Evolutionary conservation across 2,113 vertebrate species (phyloP), one percentile per base, ranked within the genome.

Genomic region (Alectura lathami): DNA sequence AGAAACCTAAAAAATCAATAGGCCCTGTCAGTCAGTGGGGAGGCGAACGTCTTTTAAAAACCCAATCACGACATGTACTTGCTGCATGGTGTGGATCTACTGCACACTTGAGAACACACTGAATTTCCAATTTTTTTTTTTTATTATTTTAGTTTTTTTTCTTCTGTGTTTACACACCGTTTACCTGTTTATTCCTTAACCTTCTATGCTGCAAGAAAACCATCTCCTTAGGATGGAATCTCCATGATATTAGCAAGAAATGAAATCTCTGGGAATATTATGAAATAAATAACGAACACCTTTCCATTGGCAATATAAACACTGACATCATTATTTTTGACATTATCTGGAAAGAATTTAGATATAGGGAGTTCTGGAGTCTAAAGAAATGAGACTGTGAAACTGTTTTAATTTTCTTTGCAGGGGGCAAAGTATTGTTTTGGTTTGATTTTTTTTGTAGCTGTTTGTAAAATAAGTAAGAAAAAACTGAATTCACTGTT

Each of bases 1-100:
- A 98, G 97, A 98, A 98, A 98, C 98, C 97, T 98, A 97, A 97
- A 98, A 98, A 98, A 98, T 98, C 98, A 98, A 98, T 98, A 98
- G 98, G 98, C 88, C 97, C 98, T 98, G 98, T 98, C 98, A 98
- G 97, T 98, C 97, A 98, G 97, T 81, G 96, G 95, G 86, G 79
- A 98, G 97, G 97, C 97, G 87, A 98, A 97, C 89, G 97, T 98
- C 98, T 98, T 97, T 98, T 98, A 98, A 98, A 98, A 98, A 98
- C 98, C 98, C 98, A 98, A 98, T 98, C 98, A 98, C 98, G 98
- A 97, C 98, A 91, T 94, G 96, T 91, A 96, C 97, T 98, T 98
- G 97, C 97, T 97, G 97, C 98, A 97, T 6, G 91, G 97, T 96
- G 96, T 23, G 11, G 97, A 91, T 96, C 97, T 57, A 20, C 97